These are phyloP conservation scores for Temnothorax longispinosus DNA, from an alignment of 1,140 invertebrate genomes.

Conservation along the genomic window DNA sequence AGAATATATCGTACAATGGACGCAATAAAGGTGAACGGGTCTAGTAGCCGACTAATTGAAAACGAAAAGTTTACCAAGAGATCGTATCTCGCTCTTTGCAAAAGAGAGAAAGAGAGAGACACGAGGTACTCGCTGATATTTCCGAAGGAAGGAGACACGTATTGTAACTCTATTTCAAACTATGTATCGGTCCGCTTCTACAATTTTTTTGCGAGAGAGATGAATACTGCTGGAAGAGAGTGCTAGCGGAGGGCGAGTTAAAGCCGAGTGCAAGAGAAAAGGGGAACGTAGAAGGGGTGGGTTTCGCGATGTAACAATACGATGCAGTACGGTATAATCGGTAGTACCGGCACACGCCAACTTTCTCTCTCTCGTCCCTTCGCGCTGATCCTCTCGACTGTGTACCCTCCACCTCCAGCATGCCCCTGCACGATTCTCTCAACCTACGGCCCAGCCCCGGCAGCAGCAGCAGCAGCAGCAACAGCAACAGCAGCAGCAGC, in stretches of 20 bases:
- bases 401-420: slow-evolving; percentile 72
- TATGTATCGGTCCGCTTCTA: slow-evolving; percentile 1
- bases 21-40: slow-evolving; percentile 51
- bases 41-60: slow-evolving; percentile 79
- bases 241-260: slow-evolving; percentile 63
- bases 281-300: slow-evolving; percentile 54
- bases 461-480: slow-evolving; percentile 14
- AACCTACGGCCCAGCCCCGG: slow-evolving; percentile 66
- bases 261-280: slow-evolving; percentile 59
- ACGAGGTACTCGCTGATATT: slow-evolving; percentile 36
- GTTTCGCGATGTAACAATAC: slow-evolving; percentile 70
- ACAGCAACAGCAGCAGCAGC: slow-evolving; percentile 41
- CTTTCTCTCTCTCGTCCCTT: slow-evolving; percentile 69
- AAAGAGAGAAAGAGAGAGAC: slow-evolving; percentile 8
- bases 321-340: slow-evolving; percentile 72
- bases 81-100: slow-evolving; percentile 57
- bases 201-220: slow-evolving; percentile 60
- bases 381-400: slow-evolving; percentile 46
- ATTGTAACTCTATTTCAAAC: slow-evolving; percentile 31
- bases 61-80: slow-evolving; percentile 78
- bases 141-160: slow-evolving; percentile 59
- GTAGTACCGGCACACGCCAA: slow-evolving; percentile 71
- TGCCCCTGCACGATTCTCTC: slow-evolving; percentile 73
- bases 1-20: neutral
- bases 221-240: slow-evolving; percentile 65